Evolutionary conservation across 2,797 vertebrate genomes (phyloP), one percentile per base, ranked within the genome.

Genomic region (Takifugu rubripes): DNA sequence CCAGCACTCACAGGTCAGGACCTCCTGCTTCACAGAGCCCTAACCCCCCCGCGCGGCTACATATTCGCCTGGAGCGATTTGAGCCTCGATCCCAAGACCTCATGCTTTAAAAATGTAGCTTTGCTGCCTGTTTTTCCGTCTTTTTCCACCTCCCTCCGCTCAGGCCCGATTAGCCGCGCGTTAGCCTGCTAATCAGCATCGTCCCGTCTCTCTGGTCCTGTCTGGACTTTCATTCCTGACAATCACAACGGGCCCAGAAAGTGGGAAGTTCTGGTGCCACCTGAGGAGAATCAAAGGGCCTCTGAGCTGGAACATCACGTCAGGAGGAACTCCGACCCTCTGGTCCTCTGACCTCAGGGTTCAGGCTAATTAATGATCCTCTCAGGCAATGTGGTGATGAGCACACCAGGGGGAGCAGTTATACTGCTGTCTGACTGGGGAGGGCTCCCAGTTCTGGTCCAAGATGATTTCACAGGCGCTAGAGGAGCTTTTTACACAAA

Each of bases 341-440:
- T 66, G 47, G 59, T 59, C 11, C 59, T 84, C 68, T 86, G 80
- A 84, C 80, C 74, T 51, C 11, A 78, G 78, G 75, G 77, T 78
- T 66, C 77, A 75, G 76, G 52, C 78, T 82, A 80, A 86, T 85
- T 76, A 78, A 77, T 78, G 68, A 74, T 78, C 70, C 79, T 85
- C 73, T 52, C 72, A 82, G 83, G 85, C 86, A 86, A 78, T 89
- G 78, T 67, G 74, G 72, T 56, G 64, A 56, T 67, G 66, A 82
- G 82, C 78, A 89, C 97, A 96, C 94, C 92, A 98, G 97, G 95
- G 96, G 96, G 96, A 93, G 96, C 94, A 95, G 89, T 92, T 91
- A 93, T 90, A 90, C 91, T 91, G 86, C 75, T 87, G 82, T 88
- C 74, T 88, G 64, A 72, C 65, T n/a, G 12, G 1, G 36, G 36